Percentiles rank a stretch among this genome's conserved stretches.
Evolutionary conservation across 2,113 vertebrate species (phyloP).

Genomic region (Lamprotornis superbus): DNA sequence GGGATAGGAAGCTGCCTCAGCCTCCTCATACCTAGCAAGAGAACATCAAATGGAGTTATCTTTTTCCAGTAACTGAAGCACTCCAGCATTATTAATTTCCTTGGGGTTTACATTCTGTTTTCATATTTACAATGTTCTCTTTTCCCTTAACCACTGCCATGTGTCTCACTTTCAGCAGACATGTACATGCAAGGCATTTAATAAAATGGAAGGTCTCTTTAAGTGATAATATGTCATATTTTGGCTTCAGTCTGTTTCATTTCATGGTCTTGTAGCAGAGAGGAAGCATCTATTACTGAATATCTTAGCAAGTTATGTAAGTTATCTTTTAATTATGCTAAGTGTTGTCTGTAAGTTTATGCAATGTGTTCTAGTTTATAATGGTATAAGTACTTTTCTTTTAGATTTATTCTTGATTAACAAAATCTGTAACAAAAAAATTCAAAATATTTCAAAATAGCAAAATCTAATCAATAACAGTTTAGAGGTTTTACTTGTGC

Average conservation of each 20-base stretch:
- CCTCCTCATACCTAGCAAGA: background rate
- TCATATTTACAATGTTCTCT: background rate
- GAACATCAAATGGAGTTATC: background rate
- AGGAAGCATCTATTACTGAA: background rate
- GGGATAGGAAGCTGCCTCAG: background rate
- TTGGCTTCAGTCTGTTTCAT: background rate
- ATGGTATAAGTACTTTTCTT: background rate
- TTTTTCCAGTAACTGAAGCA: background rate
- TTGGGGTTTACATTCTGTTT: background rate
- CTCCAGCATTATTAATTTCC: background rate
- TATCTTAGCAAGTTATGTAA: background rate
- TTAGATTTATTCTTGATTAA: background rate
- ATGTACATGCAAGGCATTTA: fast-evolving
- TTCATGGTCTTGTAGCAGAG: background rate
- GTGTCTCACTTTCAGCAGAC: background rate
- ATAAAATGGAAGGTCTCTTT: background rate
- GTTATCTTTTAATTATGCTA: background rate
- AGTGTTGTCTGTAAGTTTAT: background rate
- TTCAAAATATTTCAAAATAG: background rate
- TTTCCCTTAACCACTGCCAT: background rate
- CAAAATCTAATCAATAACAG: background rate
- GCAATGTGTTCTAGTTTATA: background rate
- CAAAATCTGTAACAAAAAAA: background rate
- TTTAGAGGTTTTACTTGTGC: background rate
- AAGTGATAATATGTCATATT: background rate